phyloP scores from a whole-genome alignment of 2,797 vertebrate genomes.

The Falco concolor region DNA sequence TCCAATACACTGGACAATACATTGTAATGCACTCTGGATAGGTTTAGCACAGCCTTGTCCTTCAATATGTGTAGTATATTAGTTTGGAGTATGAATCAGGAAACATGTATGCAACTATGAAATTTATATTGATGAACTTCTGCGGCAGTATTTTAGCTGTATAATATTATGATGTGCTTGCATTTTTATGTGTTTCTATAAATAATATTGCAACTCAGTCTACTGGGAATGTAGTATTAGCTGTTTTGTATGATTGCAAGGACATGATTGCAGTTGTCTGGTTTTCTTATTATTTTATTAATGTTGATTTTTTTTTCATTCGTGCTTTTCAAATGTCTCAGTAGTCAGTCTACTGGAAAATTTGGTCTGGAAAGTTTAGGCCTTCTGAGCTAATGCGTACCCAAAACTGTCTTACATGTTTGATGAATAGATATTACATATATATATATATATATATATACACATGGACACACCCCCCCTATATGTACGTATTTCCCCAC shows the following conservation, averaged over 20 bases:
- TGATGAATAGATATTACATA: background rate
- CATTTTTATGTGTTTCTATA: constrained; percentile 8
- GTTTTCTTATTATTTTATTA: constrained; percentile 1
- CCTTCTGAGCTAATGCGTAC: background rate
- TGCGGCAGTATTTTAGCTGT: background rate
- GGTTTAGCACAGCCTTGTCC: background rate
- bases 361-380: background rate
- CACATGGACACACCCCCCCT: fast-evolving
- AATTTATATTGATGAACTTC: constrained; percentile 14
- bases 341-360: background rate
- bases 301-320: background rate
- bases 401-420: background rate
- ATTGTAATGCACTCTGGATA: background rate
- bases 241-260: background rate
- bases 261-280: background rate
- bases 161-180: background rate
- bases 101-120: background rate
- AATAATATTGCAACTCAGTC: background rate
- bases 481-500: background rate
- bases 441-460: too few species aligned
- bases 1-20: constrained; percentile 24
- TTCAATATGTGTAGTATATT: background rate
- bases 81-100: background rate
- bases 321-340: background rate
- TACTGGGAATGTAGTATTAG: background rate